Percentiles rank a stretch among this genome's conserved stretches.
Conservation (phyloP, 1,140 invertebrate genomes). For the Neotoxoptera formosana region DNA sequence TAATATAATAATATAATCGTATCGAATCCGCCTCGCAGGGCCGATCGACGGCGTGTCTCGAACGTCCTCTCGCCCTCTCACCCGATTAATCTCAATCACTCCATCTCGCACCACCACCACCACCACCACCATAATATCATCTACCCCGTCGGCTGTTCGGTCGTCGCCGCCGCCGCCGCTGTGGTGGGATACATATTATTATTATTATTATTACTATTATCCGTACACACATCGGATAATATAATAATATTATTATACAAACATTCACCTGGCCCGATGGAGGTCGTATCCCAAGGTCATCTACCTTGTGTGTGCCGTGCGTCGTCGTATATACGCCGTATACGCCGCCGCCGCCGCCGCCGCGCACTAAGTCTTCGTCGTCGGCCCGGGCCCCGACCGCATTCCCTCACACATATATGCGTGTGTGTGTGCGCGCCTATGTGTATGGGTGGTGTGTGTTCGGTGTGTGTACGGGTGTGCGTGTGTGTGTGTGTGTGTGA, state of each 20-base stretch:
- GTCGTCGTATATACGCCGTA: neutral
- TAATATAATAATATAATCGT: constrained; percentile 31
- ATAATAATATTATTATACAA: constrained; percentile 22
- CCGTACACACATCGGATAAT: constrained; percentile 5
- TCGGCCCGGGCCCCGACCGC: constrained; percentile 45
- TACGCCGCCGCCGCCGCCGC: neutral
- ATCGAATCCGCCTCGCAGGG: neutral
- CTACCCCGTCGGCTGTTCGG: neutral
- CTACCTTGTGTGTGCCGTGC: constrained; percentile 43
- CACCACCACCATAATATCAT: too few species aligned
- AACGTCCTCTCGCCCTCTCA: neutral
- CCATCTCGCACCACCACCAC: neutral
- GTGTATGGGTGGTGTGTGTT: neutral
- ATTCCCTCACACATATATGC: constrained; percentile 45
- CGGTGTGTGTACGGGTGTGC: neutral
- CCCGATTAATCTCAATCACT: neutral
- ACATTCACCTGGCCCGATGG: constrained; percentile 54
- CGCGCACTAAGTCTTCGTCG: neutral
- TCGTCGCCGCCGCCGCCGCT: neutral
- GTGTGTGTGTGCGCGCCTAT: neutral
- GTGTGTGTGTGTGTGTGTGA: neutral
- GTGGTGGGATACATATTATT: neutral
- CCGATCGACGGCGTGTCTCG: neutral
- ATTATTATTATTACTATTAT: constrained; percentile 19
- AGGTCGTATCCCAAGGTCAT: constrained; percentile 56